A percentile compares a stretch with the other conserved stretches of the same genome.
phyloP scores from a whole-genome alignment of 2,113 vertebrate genomes.

The Eulemur rufifrons region DNA sequence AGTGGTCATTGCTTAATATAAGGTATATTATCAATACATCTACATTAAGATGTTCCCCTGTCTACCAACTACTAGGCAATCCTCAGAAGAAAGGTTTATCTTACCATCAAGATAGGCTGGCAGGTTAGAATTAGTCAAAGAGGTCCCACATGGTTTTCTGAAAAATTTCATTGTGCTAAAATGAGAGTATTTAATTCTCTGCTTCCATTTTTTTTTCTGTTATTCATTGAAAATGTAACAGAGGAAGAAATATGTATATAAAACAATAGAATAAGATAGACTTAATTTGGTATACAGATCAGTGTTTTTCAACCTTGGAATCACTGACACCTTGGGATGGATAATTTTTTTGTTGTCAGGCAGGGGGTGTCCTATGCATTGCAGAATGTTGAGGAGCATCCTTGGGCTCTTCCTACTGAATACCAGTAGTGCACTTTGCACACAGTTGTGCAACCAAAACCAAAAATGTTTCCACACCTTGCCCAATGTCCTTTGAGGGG shows the following conservation, averaged over 20 bases:
- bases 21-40: neutral
- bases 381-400: neutral
- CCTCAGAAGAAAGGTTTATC: neutral
- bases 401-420: too few species aligned
- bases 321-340: neutral
- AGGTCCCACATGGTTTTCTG: neutral
- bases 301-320: neutral
- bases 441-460: neutral
- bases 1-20: rapidly evolving
- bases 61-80: neutral
- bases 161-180: neutral
- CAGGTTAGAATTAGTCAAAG: neutral
- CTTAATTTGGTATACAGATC: neutral
- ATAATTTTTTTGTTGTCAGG: neutral
- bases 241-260: neutral
- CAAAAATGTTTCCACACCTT: neutral
- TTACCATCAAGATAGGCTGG: neutral
- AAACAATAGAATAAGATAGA: neutral
- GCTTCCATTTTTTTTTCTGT: neutral
- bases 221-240: neutral
- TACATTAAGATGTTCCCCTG: rapidly evolving
- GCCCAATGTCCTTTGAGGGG: neutral
- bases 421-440: neutral
- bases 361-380: rapidly evolving
- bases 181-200: neutral